Conservation (phyloP, 2,113 vertebrate species). For the Vanacampus margaritifer region DNA sequence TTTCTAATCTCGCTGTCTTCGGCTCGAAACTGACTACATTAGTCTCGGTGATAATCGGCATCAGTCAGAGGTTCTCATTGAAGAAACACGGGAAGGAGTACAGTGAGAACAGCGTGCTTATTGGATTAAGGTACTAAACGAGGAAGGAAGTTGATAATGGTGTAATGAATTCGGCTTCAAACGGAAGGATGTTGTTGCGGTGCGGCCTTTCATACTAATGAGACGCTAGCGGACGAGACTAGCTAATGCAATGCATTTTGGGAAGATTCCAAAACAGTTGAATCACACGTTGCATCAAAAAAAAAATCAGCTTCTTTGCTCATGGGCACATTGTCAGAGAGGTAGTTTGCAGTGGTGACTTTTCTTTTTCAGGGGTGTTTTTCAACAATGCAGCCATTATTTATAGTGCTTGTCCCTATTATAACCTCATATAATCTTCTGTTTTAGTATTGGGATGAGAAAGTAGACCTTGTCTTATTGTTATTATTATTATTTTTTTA, state of each 20-base stretch:
- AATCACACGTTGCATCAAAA: too few species aligned
- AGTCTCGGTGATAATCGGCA: neutral
- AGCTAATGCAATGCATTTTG: too few species aligned
- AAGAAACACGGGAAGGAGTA: neutral
- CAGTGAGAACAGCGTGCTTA: slow-evolving; percentile 12
- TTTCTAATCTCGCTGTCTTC: slow-evolving; percentile 12
- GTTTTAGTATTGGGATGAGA: too few species aligned
- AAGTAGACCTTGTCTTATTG: too few species aligned
- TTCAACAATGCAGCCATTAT: too few species aligned
- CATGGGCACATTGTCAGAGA: too few species aligned
- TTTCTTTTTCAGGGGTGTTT: too few species aligned
- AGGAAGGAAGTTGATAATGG: neutral
- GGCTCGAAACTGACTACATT: slow-evolving; percentile 22
- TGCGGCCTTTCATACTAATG: neutral
- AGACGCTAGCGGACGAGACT: neutral
- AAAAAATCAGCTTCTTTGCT: too few species aligned
- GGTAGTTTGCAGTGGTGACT: too few species aligned
- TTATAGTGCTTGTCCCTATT: too few species aligned
- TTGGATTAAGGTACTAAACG: neutral
- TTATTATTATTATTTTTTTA: neutral
- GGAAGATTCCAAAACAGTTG: too few species aligned
- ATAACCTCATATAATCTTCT: too few species aligned
- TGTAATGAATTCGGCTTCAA: neutral
- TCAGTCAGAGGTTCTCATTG: neutral
- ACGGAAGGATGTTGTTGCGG: neutral